A percentile compares a stretch with the other conserved stretches of the same genome.
These are phyloP conservation scores for Noctua pronuba DNA, from an alignment of 2,888 invertebrate genomes.

Conservation along the genomic window DNA sequence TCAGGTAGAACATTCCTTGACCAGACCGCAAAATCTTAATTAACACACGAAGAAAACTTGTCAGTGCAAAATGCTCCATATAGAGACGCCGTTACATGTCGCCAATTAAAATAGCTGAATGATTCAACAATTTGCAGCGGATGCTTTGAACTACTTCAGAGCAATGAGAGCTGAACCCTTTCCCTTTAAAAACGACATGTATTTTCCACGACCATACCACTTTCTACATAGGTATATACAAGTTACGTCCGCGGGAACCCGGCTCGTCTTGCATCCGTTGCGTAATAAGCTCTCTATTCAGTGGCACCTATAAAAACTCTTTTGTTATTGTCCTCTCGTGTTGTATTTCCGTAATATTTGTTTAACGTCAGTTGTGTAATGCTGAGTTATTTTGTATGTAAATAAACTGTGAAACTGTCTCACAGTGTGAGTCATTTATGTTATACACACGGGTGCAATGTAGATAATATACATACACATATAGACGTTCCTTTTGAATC, in stretches of 20 bases:
- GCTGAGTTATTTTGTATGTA: conserved; percentile 38
- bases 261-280: conserved; percentile 71
- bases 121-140: conserved; percentile 64
- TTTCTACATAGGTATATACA: conserved; percentile 76
- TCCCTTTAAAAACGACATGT: conserved; percentile 65
- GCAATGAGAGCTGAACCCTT: conserved; percentile 68
- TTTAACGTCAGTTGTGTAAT: conserved; percentile 55
- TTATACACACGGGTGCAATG: not conserved
- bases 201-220: conserved; percentile 69
- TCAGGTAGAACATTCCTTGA: not conserved
- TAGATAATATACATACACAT: no score
- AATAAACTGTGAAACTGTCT: conserved; percentile 52
- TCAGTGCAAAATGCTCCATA: conserved; percentile 42
- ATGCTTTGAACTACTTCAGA: conserved; percentile 64
- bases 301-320: conserved; percentile 57
- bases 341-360: conserved; percentile 60
- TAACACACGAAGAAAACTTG: conserved; percentile 25
- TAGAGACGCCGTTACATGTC: conserved; percentile 51
- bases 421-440: conserved; percentile 9
- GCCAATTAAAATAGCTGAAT: conserved; percentile 64
- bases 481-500: no score
- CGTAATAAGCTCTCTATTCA: conserved; percentile 70
- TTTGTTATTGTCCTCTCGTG: conserved; percentile 61
- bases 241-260: conserved; percentile 76
- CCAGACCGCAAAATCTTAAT: conserved; percentile 13